Conservation (phyloP, 2,888 invertebrate species). For the Pardosa pseudoannulata region DNA sequence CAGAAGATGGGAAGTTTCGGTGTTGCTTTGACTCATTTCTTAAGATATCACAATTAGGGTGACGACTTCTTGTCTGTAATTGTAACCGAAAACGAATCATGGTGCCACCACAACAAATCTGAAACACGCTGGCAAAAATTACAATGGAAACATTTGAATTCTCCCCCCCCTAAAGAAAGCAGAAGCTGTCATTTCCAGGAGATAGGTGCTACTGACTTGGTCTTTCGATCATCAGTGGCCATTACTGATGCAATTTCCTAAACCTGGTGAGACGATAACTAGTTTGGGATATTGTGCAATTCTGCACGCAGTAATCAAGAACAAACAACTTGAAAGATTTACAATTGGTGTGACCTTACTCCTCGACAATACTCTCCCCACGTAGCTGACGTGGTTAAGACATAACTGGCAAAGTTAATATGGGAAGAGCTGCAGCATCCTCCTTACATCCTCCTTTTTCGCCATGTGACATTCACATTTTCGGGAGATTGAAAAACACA, state of each 20-base stretch:
- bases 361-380: too few relatives aligned
- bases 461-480: background rate
- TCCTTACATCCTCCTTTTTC: background rate
- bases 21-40: background rate
- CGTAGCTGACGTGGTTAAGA: background rate
- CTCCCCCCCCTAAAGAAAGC: background rate
- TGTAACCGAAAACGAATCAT: conserved; percentile 5
- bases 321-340: background rate
- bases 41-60: background rate
- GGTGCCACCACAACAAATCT: background rate
- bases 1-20: background rate
- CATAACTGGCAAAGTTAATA: background rate
- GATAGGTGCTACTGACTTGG: background rate
- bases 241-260: background rate
- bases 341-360: background rate
- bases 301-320: background rate
- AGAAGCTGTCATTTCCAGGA: background rate
- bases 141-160: background rate
- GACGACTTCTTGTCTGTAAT: conserved; percentile 21
- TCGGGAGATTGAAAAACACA: conserved; percentile 3
- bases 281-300: background rate
- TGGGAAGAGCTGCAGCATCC: conserved; percentile 1
- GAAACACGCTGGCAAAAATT: conserved; percentile 5
- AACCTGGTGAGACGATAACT: background rate
- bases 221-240: background rate